Evolutionary conservation across 2,797 vertebrate genomes (phyloP).

Genomic region (Mus minutoides): DNA sequence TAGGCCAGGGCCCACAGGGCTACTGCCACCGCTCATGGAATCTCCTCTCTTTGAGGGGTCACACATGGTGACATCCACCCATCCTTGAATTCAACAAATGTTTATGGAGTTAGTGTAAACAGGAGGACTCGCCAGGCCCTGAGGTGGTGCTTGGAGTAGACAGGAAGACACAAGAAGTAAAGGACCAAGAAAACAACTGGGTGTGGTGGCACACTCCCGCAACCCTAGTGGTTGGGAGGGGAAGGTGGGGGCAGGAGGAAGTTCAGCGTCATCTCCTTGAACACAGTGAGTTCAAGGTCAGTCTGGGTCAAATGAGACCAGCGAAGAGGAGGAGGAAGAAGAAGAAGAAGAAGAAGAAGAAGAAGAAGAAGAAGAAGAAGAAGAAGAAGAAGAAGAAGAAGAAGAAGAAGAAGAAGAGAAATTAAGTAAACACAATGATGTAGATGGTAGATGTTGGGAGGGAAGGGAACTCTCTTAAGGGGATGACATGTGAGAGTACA

Average conservation of each 20-base stretch:
- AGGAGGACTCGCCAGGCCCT: not conserved
- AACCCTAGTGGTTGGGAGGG: not conserved
- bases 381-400: not conserved
- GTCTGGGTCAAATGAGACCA: not conserved
- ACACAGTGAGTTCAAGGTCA: not conserved
- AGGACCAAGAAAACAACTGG: not conserved
- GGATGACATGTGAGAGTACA: not conserved
- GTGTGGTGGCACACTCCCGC: not conserved
- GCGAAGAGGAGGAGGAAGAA: too few species aligned
- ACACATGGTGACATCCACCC: not conserved
- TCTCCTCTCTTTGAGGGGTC: not conserved
- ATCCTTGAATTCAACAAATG: not conserved
- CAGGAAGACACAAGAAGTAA: not conserved
- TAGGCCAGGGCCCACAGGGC: not conserved
- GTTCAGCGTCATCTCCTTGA: not conserved
- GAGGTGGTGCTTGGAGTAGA: not conserved
- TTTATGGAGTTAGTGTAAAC: not conserved
- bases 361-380: not conserved
- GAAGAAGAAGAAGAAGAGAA: not conserved
- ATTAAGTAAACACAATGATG: not conserved
- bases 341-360: not conserved
- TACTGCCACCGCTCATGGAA: not conserved
- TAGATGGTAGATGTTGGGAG: not conserved
- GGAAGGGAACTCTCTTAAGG: not conserved
- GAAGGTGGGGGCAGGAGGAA: not conserved